Base-by-base conservation (phyloP, 2,797 vertebrate species). In the Sus cebifrons region DNA sequence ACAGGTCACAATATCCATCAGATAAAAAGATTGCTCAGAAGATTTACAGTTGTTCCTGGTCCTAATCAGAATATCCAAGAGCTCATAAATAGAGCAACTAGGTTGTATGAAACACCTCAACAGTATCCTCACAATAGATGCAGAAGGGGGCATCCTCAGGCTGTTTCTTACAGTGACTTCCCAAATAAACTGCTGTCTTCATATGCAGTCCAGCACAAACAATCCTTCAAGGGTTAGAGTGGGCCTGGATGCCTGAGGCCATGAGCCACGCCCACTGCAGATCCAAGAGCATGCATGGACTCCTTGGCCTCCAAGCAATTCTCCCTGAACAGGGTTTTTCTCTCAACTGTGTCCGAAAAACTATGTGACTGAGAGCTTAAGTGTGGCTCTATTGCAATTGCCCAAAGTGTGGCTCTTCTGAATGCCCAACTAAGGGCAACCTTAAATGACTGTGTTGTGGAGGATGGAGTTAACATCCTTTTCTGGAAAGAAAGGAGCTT, bases 401-500 rank as follows among this genome's bases (percentile, higher is more conserved):
- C 79, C 78, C 73, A 15, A 92, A 96, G 14, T 49, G 21, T 58
- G 60, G 25, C 23, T 96, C 82, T 95, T 86, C 65, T 29, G 84
- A 92, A 36, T 88, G 25, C 27, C 36, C 91, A 86, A 0, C 68
- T 83, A 68, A 40, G 49, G 56, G 21, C 73, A 89, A 21, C 65
- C 86, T 89, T 85, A 77, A 94, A 49, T 77, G 78, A 77, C 11
- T 14, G 1, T 36, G 54, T 15, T 40, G 16, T 85, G 40, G 62
- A 85, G 32, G 36, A 73, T 29, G 52, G 18, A 83, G 70, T 93
- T 89, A 81, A 49, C 1, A 4, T 75, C 56, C 77, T 73, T 95
- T 64, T 96, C 73, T 67, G 54, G 14, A 90, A 91, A 83, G 49
- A 64, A 91, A 95, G 52, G 10, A 62, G 32, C 64, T 88, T 93